phyloP scores from a whole-genome alignment of 1,140 invertebrate species.

The Mercenaria mercenaria region DNA sequence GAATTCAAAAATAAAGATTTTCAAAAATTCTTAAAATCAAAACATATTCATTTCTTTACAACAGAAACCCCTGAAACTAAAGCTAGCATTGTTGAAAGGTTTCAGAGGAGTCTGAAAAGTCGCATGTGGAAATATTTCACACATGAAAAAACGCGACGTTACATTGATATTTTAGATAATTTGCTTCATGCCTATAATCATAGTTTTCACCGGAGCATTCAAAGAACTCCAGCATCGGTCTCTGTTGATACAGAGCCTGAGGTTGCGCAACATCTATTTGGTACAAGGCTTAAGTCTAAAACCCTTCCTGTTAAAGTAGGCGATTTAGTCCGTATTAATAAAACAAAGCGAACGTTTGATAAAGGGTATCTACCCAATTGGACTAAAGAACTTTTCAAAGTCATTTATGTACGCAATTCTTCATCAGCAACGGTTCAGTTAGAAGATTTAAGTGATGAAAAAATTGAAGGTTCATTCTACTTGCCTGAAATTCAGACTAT shows the following conservation, averaged over 20 bases:
- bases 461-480: constrained; percentile 41
- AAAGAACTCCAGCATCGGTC: not conserved
- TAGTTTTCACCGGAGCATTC: not conserved
- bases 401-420: not conserved
- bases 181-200: not conserved
- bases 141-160: not conserved
- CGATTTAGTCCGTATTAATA: constrained; percentile 44
- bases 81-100: constrained; percentile 53
- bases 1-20: constrained; percentile 11
- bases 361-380: constrained; percentile 60
- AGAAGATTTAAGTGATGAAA: constrained; percentile 7
- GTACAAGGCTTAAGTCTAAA: not conserved
- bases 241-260: not conserved
- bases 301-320: not conserved
- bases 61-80: constrained; percentile 39
- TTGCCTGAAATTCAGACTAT: constrained; percentile 33
- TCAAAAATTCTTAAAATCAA: not conserved
- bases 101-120: constrained; percentile 38
- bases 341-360: constrained; percentile 57
- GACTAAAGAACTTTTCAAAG: constrained; percentile 22
- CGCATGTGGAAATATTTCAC: constrained; percentile 57
- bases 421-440: not conserved
- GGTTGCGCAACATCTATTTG: constrained; percentile 20
- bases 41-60: constrained; percentile 18
- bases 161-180: constrained; percentile 26